These are phyloP conservation scores for Hypena proboscidalis DNA, from an alignment of 2,888 invertebrate genomes.

Conservation along the genomic window DNA sequence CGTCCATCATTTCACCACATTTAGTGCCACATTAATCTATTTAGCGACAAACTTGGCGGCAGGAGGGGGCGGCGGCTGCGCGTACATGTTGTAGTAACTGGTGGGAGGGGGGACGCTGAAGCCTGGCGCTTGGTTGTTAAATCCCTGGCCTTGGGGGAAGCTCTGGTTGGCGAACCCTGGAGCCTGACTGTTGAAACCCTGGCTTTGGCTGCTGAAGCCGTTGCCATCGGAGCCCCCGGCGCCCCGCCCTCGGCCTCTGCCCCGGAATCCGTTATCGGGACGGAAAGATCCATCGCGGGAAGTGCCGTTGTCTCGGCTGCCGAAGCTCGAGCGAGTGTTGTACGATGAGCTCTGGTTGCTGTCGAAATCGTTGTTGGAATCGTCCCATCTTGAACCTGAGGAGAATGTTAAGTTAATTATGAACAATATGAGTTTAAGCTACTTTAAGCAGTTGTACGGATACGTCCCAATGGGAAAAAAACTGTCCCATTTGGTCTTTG, in stretches of 20 bases:
- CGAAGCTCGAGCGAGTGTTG: conserved; percentile 36
- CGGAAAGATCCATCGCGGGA: conserved; percentile 24
- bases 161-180: conserved; percentile 14
- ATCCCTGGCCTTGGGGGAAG: conserved; percentile 20
- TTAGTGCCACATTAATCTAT: conserved; percentile 39
- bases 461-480: too few relatives aligned
- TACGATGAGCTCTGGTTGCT: conserved; percentile 36
- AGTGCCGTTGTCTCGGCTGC: conserved; percentile 24
- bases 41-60: conserved; percentile 50
- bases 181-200: conserved; percentile 17
- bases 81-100: conserved; percentile 77
- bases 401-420: not conserved
- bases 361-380: conserved; percentile 46
- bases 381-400: conserved; percentile 65
- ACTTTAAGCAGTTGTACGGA: too few relatives aligned
- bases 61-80: conserved; percentile 71
- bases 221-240: conserved; percentile 23
- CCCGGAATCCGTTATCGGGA: conserved; percentile 64
- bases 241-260: conserved; percentile 53
- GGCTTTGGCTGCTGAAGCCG: conserved; percentile 11
- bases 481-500: too few relatives aligned
- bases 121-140: conserved; percentile 22
- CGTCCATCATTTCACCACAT: conserved; percentile 33
- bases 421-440: too few relatives aligned
- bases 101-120: conserved; percentile 62